Conservation (phyloP, 1,140 invertebrate species). For the Ruditapes philippinarum region DNA sequence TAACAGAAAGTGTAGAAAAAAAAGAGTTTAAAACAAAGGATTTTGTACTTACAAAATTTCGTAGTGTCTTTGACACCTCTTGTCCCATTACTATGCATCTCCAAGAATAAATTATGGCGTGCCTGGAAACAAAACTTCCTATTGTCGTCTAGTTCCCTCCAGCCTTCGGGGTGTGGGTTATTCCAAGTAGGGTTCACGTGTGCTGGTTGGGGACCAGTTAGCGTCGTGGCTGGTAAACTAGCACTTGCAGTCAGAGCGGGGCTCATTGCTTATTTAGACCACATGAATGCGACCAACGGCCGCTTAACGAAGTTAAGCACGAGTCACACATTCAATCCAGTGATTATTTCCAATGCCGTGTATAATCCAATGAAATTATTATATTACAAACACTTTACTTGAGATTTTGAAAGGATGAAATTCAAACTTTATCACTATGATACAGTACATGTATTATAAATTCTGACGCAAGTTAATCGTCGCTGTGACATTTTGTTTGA, state of each 20-base stretch:
- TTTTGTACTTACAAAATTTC: conserved; percentile 53
- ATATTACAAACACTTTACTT: background rate
- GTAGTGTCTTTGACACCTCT: conserved; percentile 24
- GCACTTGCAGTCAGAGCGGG: conserved; percentile 30
- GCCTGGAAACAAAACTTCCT: conserved; percentile 36
- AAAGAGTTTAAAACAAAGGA: no score
- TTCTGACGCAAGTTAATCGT: background rate
- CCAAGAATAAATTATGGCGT: conserved; percentile 26
- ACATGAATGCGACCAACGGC: conserved; percentile 54
- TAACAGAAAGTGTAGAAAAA: no score
- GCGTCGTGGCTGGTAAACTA: conserved; percentile 26
- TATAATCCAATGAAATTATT: background rate
- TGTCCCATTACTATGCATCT: conserved; percentile 55
- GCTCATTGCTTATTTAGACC: conserved; percentile 58
- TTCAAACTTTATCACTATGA: background rate
- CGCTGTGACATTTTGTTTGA: conserved; percentile 23
- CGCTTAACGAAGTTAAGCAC: conserved; percentile 44
- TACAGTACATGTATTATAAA: background rate
- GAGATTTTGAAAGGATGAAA: background rate
- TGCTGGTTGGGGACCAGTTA: background rate
- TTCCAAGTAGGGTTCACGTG: conserved; percentile 6
- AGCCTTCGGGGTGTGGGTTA: conserved; percentile 24
- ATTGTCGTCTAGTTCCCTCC: conserved; percentile 30
- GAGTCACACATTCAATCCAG: conserved; percentile 48
- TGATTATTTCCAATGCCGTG: background rate